A percentile compares a stretch with the other conserved stretches of the same genome.
Conservation (phyloP, 37 sponge, comb jelly and placozoan genomes). For the Petrosia ficiformis region DNA sequence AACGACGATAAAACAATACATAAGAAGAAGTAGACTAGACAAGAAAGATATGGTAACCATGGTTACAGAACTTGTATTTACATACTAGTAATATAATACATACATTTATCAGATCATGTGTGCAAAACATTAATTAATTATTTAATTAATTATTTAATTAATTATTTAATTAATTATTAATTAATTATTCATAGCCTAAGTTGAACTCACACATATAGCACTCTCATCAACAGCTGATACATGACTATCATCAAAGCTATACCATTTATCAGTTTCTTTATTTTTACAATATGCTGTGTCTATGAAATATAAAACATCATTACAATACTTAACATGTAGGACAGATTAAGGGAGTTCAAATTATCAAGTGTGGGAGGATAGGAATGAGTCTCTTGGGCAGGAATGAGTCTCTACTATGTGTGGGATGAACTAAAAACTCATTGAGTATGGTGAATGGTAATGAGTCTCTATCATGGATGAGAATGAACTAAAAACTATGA, state of each 20-base stretch:
- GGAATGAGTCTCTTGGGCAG: background rate
- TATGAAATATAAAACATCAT: slow-evolving; percentile 4
- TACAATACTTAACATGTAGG: background rate
- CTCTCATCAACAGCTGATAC: slow-evolving; percentile 57
- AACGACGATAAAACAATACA: slow-evolving; percentile 73
- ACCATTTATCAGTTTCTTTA: slow-evolving; percentile 79
- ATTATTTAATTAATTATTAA: too few relatives aligned
- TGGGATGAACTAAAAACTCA: too few relatives aligned
- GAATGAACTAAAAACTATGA: background rate
- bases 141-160: too few relatives aligned
- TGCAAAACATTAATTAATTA: background rate
- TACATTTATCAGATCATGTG: background rate
- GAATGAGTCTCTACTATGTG: too few relatives aligned
- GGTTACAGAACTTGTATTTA: background rate
- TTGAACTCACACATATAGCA: slow-evolving; percentile 63
- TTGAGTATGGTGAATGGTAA: too few relatives aligned
- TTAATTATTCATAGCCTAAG: too few relatives aligned
- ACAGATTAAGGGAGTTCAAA: background rate
- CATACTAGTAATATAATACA: background rate
- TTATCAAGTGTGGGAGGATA: background rate
- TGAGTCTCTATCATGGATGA: too few relatives aligned
- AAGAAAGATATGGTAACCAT: background rate
- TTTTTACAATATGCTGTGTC: slow-evolving; percentile 89
- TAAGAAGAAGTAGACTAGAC: slow-evolving; percentile 76
- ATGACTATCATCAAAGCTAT: slow-evolving; percentile 91